Conservation (phyloP, 2,113 vertebrate species). For the Hippocampus abdominalis region DNA sequence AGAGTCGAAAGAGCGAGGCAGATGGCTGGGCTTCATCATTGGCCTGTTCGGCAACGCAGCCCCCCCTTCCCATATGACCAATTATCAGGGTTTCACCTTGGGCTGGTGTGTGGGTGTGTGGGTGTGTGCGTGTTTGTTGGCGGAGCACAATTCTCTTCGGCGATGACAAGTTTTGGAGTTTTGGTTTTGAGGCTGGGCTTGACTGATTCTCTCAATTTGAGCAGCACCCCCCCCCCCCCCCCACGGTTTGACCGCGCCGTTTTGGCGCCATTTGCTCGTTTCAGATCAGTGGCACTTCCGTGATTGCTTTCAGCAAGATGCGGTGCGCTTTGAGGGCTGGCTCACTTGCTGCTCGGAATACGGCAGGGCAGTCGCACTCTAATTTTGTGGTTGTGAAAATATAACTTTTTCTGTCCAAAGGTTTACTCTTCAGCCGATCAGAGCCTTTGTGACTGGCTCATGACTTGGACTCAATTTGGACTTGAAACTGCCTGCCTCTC, state of each 20-base stretch:
- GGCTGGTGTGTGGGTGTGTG: slow-evolving; percentile 3
- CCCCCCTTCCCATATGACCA: slow-evolving; percentile 72
- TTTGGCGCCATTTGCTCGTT: neutral
- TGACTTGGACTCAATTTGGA: too few relatives aligned
- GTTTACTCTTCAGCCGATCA: too few relatives aligned
- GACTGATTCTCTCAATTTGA: neutral
- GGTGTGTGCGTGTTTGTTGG: slow-evolving; percentile 28
- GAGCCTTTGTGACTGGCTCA: too few relatives aligned
- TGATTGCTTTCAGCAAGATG: neutral
- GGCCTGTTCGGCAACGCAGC: slow-evolving; percentile 60
- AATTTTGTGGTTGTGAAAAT: too few relatives aligned
- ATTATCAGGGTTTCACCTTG: slow-evolving; percentile 77
- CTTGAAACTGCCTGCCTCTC: slow-evolving; percentile 8
- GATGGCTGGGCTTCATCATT: slow-evolving; percentile 68
- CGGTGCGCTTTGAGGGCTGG: too few relatives aligned
- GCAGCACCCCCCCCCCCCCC: too few relatives aligned
- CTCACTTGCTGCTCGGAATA: too few relatives aligned
- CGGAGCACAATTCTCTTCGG: neutral
- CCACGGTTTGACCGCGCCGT: neutral
- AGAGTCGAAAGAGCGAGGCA: slow-evolving; percentile 56
- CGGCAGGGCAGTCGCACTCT: too few relatives aligned
- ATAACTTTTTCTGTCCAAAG: too few relatives aligned
- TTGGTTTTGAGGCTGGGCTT: neutral
- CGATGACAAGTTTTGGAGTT: neutral
- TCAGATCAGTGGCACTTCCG: neutral